Conservation (phyloP, 2,888 invertebrate species). For the Plebejus anna region DNA sequence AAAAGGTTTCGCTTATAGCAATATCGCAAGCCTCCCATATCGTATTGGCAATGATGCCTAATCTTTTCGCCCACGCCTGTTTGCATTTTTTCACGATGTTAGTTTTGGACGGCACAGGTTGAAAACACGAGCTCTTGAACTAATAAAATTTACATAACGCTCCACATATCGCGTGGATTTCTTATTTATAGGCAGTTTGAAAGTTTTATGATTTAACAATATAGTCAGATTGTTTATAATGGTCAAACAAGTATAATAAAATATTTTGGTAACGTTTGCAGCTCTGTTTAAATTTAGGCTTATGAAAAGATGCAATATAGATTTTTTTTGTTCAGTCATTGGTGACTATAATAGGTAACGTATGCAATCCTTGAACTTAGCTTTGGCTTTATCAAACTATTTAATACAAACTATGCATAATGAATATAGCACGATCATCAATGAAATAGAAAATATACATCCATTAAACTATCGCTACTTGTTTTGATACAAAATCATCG, state of each 20-base stretch:
- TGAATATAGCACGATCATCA: too few relatives aligned
- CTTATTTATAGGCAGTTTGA: conserved; percentile 21
- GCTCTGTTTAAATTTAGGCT: not conserved
- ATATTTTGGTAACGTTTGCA: not conserved
- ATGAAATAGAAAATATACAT: too few relatives aligned
- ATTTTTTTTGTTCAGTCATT: too few relatives aligned
- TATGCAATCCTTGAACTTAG: too few relatives aligned
- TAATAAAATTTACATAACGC: conserved; percentile 27
- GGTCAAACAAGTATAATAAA: not conserved
- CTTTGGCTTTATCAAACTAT: too few relatives aligned
- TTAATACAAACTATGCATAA: too few relatives aligned
- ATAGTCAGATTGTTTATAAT: conserved; percentile 5
- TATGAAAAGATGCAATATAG: not conserved
- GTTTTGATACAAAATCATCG: too few relatives aligned
- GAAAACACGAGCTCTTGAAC: conserved; percentile 34
- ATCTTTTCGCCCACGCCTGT: conserved; percentile 46
- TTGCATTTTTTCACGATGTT: conserved; percentile 53
- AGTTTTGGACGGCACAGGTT: conserved; percentile 49
- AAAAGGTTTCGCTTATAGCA: not conserved
- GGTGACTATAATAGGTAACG: too few relatives aligned
- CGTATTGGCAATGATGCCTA: conserved; percentile 35
- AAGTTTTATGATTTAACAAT: conserved; percentile 23
- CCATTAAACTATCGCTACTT: too few relatives aligned
- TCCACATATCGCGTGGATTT: conserved; percentile 1
- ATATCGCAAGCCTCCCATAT: not conserved